phyloP scores from a whole-genome alignment of 2,797 vertebrate species.

The Channa striata region DNA sequence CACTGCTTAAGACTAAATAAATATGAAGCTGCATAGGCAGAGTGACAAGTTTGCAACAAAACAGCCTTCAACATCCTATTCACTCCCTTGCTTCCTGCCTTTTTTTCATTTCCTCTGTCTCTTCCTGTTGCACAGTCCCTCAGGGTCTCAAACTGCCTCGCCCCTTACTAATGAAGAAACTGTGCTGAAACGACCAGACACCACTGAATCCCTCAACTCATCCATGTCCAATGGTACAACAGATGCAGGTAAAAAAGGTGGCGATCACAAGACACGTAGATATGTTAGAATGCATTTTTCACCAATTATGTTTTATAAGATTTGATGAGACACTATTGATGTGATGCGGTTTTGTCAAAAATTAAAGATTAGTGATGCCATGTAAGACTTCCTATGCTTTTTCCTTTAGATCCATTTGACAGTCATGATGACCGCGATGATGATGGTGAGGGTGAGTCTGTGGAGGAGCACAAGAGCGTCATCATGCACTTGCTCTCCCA shows the following conservation, averaged over 20 bases:
- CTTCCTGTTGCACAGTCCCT: slow-evolving; percentile 80
- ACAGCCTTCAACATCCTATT: neutral
- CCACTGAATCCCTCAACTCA: slow-evolving; percentile 95
- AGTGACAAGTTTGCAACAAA: neutral
- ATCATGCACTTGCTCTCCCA: slow-evolving; percentile 99
- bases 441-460: slow-evolving; percentile 93
- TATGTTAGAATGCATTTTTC: neutral
- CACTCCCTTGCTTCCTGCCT: slow-evolving; percentile 11
- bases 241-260: slow-evolving; percentile 88
- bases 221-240: slow-evolving; percentile 98
- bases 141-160: slow-evolving; percentile 86
- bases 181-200: slow-evolving; percentile 92
- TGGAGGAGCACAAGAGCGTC: slow-evolving; percentile 99
- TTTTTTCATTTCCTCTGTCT: slow-evolving; percentile 6
- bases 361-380: neutral
- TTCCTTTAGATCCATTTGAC: slow-evolving; percentile 90
- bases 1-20: slow-evolving; percentile 3
- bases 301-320: neutral
- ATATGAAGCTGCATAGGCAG: neutral
- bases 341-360: neutral
- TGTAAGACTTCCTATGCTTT: slow-evolving; percentile 2
- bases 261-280: neutral
- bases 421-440: slow-evolving; percentile 95
- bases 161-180: slow-evolving; percentile 88
- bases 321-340: neutral